Evolutionary conservation across 2,113 vertebrate species (phyloP), one percentile per base, ranked within the genome.

Genomic region (Rhinolophus ferrumequinum): DNA sequence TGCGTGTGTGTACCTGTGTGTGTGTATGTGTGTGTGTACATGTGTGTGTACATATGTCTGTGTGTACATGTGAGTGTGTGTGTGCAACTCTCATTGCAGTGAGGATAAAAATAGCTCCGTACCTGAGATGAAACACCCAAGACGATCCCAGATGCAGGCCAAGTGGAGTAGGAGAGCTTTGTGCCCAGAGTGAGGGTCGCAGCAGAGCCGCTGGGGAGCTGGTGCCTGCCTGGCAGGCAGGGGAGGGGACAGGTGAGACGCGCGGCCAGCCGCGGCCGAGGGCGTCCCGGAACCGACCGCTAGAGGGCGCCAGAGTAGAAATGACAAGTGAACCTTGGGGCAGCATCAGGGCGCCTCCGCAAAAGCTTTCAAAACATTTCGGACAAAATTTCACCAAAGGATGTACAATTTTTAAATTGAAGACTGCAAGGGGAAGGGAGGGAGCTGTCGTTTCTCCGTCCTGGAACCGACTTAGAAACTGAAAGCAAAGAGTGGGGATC

Each of bases 291-390:
- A n/a, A 7, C n/a, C 3, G 21, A 22, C 94, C 95, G 89, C 94
- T 52, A 96, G 97, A 47, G 86, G 96, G 88, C 95, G 30, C 86
- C 81, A 19, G 11, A 10, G 93, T 2, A 79, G 50, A 72, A 73
- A 28, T 30, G 76, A 88, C 70, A 15, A n/a, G 58, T 0, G 24
- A 33, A 58, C 35, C 28, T 18, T 15, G n/a, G 70, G 44, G 22
- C 35, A 58, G 28, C 30, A 5, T 3, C 16, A 3, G 1, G 9
- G 19, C 0, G 12, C 35, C 5, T 4, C 16, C 1, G 41, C 11
- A 6, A 9, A n/a, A 30, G 41, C 52, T 75, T 85, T 33, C 77
- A 54, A 67, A 87, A 77, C 80, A 35, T 26, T 18, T 14, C 35
- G 1, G 56, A 88, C 81, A 60, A 54, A 76, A 69, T 54, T 58